Percentiles rank a stretch among this genome's conserved stretches.
phyloP scores from a whole-genome alignment of 2,113 vertebrate genomes.

The Sterrhoptilus dennistouni region DNA sequence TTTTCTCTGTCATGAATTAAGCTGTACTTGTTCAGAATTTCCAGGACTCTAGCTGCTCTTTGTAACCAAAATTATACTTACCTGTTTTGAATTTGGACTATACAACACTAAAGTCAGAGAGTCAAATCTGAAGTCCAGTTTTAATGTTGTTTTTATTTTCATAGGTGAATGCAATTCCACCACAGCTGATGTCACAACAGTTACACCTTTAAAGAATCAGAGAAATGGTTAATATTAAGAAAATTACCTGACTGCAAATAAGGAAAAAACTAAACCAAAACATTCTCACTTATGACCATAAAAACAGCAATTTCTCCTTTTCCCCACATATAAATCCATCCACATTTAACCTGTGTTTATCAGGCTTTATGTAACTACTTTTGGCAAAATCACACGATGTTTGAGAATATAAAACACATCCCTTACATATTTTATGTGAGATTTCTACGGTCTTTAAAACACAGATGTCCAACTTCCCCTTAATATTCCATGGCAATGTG shows the following conservation, averaged over 20 bases:
- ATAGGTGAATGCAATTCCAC: conserved; percentile 83
- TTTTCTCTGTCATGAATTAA: not conserved
- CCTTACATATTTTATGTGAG: not conserved
- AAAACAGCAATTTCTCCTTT: not conserved
- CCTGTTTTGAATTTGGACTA: conserved; percentile 79
- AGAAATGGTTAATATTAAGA: not conserved
- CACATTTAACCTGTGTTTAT: not conserved
- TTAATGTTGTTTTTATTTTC: conserved; percentile 86
- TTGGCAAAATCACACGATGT: not conserved
- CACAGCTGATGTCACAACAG: conserved; percentile 90
- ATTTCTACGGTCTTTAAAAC: not conserved
- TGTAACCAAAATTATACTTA: conserved; percentile 42
- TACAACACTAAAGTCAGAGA: conserved; percentile 88
- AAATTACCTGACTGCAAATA: not conserved
- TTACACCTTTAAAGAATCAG: conserved; percentile 77
- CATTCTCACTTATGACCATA: not conserved
- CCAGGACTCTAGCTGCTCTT: not conserved
- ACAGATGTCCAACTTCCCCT: not conserved
- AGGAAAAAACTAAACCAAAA: not conserved
- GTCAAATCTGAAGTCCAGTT: conserved; percentile 89
- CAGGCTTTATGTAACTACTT: not conserved
- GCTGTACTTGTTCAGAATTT: not conserved
- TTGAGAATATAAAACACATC: not conserved
- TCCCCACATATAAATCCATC: not conserved
- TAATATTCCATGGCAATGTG: accelerated